Evolutionary conservation across 2,797 vertebrate species (phyloP).

Genomic region (Esox lucius): DNA sequence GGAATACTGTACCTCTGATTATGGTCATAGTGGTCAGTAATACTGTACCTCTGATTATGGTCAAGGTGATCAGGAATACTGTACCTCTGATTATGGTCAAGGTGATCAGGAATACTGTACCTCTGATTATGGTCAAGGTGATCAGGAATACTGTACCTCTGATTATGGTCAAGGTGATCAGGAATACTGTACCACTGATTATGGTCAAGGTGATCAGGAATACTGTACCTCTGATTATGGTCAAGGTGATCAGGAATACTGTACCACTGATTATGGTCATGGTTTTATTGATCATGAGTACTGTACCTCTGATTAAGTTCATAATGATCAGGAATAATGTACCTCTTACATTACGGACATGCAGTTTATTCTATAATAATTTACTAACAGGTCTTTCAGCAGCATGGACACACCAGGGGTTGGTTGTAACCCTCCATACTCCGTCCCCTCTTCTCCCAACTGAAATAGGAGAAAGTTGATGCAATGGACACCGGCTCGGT

Average conservation of each 20-base stretch:
- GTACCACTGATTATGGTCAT: neutral
- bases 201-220: too few relatives aligned
- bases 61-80: too few relatives aligned
- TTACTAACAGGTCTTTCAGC: conserved; percentile 41
- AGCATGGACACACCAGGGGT: neutral
- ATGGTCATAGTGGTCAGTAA: neutral
- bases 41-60: neutral
- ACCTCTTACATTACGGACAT: conserved; percentile 2
- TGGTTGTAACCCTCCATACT: conserved; percentile 15
- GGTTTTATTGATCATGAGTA: neutral
- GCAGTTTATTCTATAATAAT: conserved; percentile 15
- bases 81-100: neutral
- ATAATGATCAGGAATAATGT: too few relatives aligned
- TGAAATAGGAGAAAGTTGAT: conserved; percentile 62
- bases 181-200: too few relatives aligned
- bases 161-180: too few relatives aligned
- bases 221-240: too few relatives aligned
- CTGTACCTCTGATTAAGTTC: neutral
- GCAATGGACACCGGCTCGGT: conserved; percentile 30
- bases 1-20: neutral
- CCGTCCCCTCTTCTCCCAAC: conserved; percentile 7
- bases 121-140: neutral
- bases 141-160: neutral
- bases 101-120: too few relatives aligned
- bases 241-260: too few relatives aligned